These are phyloP conservation scores for Lithophane leautieri DNA, from an alignment of 2,888 invertebrate species.

Conservation along the genomic window DNA sequence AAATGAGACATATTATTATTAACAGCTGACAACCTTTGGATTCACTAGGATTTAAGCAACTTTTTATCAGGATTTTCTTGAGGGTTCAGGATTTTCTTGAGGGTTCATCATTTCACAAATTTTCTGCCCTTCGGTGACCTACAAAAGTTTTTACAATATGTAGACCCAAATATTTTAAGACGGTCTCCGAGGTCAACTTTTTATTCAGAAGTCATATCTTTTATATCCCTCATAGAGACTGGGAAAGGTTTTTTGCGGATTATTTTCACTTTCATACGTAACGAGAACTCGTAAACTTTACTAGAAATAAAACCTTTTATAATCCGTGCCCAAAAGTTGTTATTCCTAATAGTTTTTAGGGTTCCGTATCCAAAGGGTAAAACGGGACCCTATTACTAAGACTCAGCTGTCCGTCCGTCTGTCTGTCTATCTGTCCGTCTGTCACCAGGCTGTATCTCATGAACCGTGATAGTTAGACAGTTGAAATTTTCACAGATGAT, in stretches of 20 bases:
- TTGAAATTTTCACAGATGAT: no score
- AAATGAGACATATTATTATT: no score
- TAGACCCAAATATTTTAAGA: constrained; percentile 15
- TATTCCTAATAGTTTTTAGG: constrained; percentile 25
- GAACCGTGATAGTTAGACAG: no score
- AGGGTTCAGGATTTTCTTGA: background rate
- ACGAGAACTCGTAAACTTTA: constrained; percentile 45
- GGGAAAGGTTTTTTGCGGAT: constrained; percentile 15
- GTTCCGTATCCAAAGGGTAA: no score
- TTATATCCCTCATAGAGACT: constrained; percentile 36
- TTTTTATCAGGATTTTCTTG: background rate
- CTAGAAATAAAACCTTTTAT: constrained; percentile 31
- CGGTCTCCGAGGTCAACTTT: constrained; percentile 9
- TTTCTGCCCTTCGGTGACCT: background rate
- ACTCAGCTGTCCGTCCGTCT: no score
- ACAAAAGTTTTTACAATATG: background rate
- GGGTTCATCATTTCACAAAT: background rate
- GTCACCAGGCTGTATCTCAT: no score
- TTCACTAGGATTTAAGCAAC: background rate
- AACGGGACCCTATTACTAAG: no score
- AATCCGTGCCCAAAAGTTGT: constrained; percentile 21
- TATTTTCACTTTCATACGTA: constrained; percentile 39
- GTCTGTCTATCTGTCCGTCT: no score
- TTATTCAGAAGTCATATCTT: constrained; percentile 39
- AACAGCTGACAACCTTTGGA: no score